Evolutionary conservation across 1,140 invertebrate genomes (phyloP).

Genomic region (Drosophila triauraria): DNA sequence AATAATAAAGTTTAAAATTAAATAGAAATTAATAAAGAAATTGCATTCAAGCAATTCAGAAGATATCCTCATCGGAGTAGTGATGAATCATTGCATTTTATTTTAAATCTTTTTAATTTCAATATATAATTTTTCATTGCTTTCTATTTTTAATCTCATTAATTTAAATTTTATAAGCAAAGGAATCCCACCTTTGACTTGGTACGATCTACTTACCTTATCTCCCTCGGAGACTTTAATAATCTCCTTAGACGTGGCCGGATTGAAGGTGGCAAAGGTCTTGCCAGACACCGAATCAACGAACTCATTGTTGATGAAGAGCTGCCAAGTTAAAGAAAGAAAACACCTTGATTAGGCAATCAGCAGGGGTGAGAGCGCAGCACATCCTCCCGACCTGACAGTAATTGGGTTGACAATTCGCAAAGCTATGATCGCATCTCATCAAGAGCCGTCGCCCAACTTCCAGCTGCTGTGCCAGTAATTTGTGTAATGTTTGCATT

Average conservation of each 20-base stretch:
- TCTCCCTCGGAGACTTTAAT: slow-evolving; percentile 92
- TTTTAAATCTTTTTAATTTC: not conserved
- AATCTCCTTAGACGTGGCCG: slow-evolving; percentile 92
- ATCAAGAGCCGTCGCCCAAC: not conserved
- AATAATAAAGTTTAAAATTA: too few species aligned
- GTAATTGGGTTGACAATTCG: slow-evolving; percentile 26
- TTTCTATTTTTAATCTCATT: not conserved
- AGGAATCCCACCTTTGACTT: not conserved
- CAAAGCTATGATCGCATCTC: slow-evolving; percentile 6
- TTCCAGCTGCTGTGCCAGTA: slow-evolving; percentile 22
- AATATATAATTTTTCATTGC: not conserved
- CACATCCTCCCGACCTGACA: slow-evolving; percentile 26
- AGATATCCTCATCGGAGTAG: too few species aligned
- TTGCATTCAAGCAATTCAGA: too few species aligned
- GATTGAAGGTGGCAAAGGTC: slow-evolving; percentile 92
- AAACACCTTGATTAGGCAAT: not conserved
- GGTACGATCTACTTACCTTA: slow-evolving; percentile 86
- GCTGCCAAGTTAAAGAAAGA: slow-evolving; percentile 86
- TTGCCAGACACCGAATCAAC: slow-evolving; percentile 91
- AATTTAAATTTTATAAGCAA: too few species aligned
- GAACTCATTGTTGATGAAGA: slow-evolving; percentile 98
- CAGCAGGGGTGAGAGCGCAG: slow-evolving; percentile 4
- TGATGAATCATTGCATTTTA: not conserved
- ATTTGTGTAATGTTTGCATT: slow-evolving; percentile 38
- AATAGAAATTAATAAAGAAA: too few species aligned